Percentiles rank a stretch among this genome's conserved stretches.
phyloP scores from a whole-genome alignment of 2,113 vertebrate genomes.

The Ailuropoda melanoleuca region DNA sequence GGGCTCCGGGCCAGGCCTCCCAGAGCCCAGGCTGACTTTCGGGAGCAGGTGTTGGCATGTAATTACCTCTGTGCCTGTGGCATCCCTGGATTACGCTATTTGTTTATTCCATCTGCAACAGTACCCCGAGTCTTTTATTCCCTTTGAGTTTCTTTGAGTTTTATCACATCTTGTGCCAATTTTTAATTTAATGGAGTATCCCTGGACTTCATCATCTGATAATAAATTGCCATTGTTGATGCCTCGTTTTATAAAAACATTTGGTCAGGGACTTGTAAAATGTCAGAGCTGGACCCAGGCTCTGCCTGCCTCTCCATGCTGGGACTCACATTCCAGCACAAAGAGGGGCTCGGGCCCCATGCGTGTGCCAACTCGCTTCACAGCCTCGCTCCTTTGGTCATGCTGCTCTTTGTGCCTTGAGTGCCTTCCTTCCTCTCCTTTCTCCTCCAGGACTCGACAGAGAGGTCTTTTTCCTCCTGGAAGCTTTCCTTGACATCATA shows the following conservation, averaged over 20 bases:
- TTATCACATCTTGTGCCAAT: conserved; percentile 11
- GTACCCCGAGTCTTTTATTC: not conserved
- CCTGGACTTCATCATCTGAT: not conserved
- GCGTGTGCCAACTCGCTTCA: rapidly evolving
- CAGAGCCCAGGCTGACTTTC: not conserved
- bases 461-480: not conserved
- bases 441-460: not conserved
- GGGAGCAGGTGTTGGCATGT: conserved; percentile 34
- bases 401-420: rapidly evolving
- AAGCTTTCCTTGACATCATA: not conserved
- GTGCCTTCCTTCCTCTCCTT: too few species aligned
- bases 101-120: not conserved
- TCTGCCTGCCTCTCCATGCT: not conserved
- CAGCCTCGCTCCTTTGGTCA: rapidly evolving
- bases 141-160: conserved; percentile 18
- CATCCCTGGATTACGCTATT: not conserved
- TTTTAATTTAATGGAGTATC: not conserved
- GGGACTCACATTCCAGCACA: not conserved
- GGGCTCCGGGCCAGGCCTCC: rapidly evolving
- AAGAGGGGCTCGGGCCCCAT: not conserved
- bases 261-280: conserved; percentile 5
- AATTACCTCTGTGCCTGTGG: conserved; percentile 45
- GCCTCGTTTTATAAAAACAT: not conserved
- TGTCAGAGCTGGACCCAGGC: not conserved
- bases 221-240: not conserved